phyloP scores from a whole-genome alignment of 2,797 vertebrate genomes.

The Macropus fuliginosus region DNA sequence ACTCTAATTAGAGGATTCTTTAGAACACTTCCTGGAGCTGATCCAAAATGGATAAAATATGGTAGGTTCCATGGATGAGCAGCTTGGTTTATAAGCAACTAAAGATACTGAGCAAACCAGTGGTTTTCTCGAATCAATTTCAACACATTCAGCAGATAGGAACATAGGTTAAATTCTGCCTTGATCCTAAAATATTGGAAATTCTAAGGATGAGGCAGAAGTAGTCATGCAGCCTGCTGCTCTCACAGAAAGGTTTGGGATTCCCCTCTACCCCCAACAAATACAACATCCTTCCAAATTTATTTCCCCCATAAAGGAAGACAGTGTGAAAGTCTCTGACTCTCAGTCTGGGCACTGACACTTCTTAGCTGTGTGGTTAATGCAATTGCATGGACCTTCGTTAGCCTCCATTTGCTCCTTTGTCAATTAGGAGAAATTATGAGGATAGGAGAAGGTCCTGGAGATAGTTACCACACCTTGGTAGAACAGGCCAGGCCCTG shows the following conservation, averaged over 20 bases:
- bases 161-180: neutral
- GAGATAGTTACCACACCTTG: neutral
- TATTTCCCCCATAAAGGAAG: neutral
- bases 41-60: constrained; percentile 60
- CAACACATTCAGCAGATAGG: constrained; percentile 14
- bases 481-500: neutral
- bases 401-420: neutral
- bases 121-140: constrained; percentile 54
- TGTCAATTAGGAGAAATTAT: neutral
- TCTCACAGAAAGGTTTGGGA: neutral
- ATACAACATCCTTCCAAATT: neutral
- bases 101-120: constrained; percentile 58
- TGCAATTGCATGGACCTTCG: neutral
- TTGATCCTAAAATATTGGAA: neutral
- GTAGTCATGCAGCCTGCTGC: neutral
- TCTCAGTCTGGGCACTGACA: neutral
- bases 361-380: neutral
- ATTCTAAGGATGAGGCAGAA: neutral
- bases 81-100: constrained; percentile 48
- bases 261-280: neutral
- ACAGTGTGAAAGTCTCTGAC: neutral
- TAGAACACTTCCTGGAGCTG: constrained; percentile 61
- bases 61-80: constrained; percentile 22
- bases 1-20: constrained; percentile 88
- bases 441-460: neutral